Conservation (phyloP, 2,113 vertebrate genomes). For the Peromyscus maniculatus region DNA sequence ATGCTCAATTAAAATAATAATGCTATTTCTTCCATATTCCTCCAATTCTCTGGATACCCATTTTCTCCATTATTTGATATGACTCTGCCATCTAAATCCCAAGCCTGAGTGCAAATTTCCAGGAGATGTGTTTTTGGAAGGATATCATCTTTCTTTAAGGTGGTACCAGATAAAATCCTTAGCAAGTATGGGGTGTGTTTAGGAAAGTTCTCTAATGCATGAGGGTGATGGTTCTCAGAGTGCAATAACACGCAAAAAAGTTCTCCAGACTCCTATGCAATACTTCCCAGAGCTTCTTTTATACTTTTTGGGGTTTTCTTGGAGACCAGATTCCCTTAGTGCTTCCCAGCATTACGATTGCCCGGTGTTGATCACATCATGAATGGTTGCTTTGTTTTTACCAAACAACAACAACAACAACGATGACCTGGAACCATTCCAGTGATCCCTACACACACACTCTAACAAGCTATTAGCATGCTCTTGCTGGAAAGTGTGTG, state of each 20-base stretch:
- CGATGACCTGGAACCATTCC: neutral
- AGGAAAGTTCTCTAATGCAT: neutral
- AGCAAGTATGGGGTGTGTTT: neutral
- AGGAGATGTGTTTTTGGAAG: conserved; percentile 51
- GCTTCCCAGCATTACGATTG: neutral
- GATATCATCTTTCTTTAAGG: neutral
- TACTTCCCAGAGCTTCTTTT: neutral
- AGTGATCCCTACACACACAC: neutral
- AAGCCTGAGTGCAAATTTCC: conserved; percentile 52
- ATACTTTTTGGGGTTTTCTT: conserved; percentile 6
- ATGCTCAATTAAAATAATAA: conserved; percentile 79
- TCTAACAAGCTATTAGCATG: conserved; percentile 48
- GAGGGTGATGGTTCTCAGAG: neutral
- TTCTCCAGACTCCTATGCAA: neutral
- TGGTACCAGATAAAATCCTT: neutral
- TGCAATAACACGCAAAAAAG: neutral
- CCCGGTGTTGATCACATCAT: neutral
- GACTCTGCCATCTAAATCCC: conserved; percentile 37
- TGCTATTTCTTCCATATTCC: conserved; percentile 51
- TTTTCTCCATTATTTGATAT: conserved; percentile 41
- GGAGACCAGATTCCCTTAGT: neutral
- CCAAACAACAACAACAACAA: conserved; percentile 16
- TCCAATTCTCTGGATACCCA: conserved; percentile 50
- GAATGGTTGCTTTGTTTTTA: conserved; percentile 38
- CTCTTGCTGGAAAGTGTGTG: conserved; percentile 59